phyloP scores from a whole-genome alignment of 2,113 vertebrate species.

The Tetrax tetrax region DNA sequence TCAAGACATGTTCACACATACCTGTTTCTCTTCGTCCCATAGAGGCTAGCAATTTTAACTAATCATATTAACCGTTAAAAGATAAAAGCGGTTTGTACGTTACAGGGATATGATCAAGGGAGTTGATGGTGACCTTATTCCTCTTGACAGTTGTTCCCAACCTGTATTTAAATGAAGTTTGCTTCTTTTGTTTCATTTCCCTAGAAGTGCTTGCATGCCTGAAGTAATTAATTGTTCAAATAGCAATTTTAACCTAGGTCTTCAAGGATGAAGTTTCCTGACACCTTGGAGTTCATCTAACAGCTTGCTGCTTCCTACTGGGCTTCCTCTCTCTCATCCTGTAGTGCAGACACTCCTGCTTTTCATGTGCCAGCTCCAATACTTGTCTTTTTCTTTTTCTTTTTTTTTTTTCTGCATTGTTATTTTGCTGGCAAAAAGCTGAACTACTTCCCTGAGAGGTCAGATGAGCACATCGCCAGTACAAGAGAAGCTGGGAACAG shows the following conservation, averaged over 20 bases:
- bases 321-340: constrained; percentile 1
- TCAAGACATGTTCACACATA: background rate
- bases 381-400: background rate
- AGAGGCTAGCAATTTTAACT: background rate
- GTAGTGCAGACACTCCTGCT: background rate
- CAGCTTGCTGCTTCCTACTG: constrained; percentile 55
- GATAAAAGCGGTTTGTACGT: constrained; percentile 46
- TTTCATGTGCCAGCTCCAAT: background rate
- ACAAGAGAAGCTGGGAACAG: background rate
- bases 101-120: background rate
- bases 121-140: constrained; percentile 52
- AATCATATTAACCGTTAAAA: constrained; percentile 20
- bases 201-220: constrained; percentile 19
- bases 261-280: constrained; percentile 23
- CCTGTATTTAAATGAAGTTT: constrained; percentile 54
- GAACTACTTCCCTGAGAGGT: background rate
- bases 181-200: constrained; percentile 41
- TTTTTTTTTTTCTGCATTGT: background rate
- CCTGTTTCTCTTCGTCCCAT: background rate
- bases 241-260: constrained; percentile 47
- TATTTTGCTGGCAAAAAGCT: background rate
- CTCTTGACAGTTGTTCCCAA: constrained; percentile 49
- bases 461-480: background rate
- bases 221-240: constrained; percentile 62
- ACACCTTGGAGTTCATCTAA: constrained; percentile 20